These are phyloP conservation scores for Pseudomyrmex flavicornis DNA, from an alignment of 1,140 invertebrate genomes.

Conservation along the genomic window DNA sequence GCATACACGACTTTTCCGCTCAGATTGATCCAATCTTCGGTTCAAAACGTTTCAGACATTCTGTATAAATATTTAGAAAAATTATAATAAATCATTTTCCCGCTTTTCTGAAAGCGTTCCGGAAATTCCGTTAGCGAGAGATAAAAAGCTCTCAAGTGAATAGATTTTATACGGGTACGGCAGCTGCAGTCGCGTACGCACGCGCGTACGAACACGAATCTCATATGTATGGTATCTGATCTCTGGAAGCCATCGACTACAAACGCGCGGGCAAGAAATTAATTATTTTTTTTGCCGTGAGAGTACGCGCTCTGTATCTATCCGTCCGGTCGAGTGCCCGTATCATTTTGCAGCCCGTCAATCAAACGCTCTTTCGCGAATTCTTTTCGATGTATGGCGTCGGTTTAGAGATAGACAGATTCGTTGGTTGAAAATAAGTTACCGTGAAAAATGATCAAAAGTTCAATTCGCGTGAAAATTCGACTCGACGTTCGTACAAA, in stretches of 20 bases:
- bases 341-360: conserved; percentile 57
- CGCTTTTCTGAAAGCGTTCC: neutral
- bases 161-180: conserved; percentile 13
- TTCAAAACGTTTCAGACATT: neutral
- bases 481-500: neutral
- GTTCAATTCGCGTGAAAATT: neutral
- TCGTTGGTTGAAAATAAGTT: conserved; percentile 3
- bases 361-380: conserved; percentile 51
- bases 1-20: no score
- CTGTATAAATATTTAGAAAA: neutral
- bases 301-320: neutral
- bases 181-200: neutral
- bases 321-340: conserved; percentile 13
- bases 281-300: conserved; percentile 65
- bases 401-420: conserved; percentile 22
- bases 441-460: conserved; percentile 12
- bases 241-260: neutral
- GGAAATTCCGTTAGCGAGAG: conserved; percentile 2
- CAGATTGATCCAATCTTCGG: no score
- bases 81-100: neutral
- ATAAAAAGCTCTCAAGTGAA: neutral
- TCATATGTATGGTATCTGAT: conserved; percentile 18
- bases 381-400: neutral
- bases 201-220: conserved; percentile 12
- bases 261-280: conserved; percentile 65